phyloP scores from a whole-genome alignment of 2,888 invertebrate genomes.

The Aphidoletes aphidimyza region DNA sequence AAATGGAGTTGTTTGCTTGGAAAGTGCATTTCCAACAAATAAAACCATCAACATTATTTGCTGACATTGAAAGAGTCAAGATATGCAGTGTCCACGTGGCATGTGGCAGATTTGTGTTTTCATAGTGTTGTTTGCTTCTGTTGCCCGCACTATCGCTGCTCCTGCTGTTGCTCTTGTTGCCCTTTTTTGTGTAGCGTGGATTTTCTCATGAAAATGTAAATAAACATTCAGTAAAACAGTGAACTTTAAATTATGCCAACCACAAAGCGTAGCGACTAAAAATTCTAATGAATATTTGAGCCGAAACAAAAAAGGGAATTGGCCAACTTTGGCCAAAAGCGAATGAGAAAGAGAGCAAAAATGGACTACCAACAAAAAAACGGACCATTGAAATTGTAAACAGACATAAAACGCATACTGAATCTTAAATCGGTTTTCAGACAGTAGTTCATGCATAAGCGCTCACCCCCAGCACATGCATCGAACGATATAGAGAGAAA shows the following conservation, averaged over 20 bases:
- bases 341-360: background rate
- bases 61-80: background rate
- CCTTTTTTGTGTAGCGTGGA: background rate
- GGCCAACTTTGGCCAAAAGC: background rate
- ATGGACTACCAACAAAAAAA: background rate
- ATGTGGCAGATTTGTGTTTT: background rate
- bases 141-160: background rate
- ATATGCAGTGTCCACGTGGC: conserved; percentile 4
- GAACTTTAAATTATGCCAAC: conserved; percentile 8
- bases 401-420: conserved; percentile 44
- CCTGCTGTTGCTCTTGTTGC: background rate
- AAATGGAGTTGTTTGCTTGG: background rate
- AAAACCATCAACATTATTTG: conserved; percentile 6
- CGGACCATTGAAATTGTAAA: conserved; percentile 5
- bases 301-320: background rate
- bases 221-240: conserved; percentile 1
- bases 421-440: conserved; percentile 29
- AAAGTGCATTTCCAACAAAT: background rate
- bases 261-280: conserved; percentile 43
- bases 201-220: conserved; percentile 25
- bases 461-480: too few relatives aligned
- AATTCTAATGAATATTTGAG: conserved; percentile 45
- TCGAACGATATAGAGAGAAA: too few relatives aligned
- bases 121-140: background rate
- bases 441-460: background rate